These are phyloP conservation scores for Torymus texanus DNA, from an alignment of 2,888 invertebrate genomes.

Conservation along the genomic window DNA sequence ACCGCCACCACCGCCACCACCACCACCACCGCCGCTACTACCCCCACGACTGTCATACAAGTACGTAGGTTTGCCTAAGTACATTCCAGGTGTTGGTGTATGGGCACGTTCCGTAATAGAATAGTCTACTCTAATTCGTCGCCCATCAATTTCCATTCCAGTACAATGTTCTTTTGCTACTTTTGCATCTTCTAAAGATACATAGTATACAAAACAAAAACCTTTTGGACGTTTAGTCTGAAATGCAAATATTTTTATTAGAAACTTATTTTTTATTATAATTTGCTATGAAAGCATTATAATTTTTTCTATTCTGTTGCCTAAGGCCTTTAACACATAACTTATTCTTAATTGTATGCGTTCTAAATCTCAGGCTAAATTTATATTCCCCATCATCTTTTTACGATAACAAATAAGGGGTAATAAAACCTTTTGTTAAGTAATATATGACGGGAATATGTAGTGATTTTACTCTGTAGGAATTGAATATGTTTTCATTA, in stretches of 20 bases:
- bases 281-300: constrained; percentile 40
- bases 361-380: constrained; percentile 71
- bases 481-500: no score
- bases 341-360: constrained; percentile 64
- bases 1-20: constrained; percentile 72
- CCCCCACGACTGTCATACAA: constrained; percentile 71
- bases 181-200: constrained; percentile 90
- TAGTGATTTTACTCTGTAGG: no score
- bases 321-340: constrained; percentile 72
- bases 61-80: constrained; percentile 93
- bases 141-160: constrained; percentile 95
- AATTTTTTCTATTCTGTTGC: constrained; percentile 62
- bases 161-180: constrained; percentile 95
- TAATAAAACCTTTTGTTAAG: no score
- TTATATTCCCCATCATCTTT: constrained; percentile 61
- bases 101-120: constrained; percentile 97
- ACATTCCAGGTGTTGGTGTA: constrained; percentile 97
- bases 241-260: constrained; percentile 12
- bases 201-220: constrained; percentile 97
- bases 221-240: constrained; percentile 95
- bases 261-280: constrained; percentile 56
- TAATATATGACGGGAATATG: no score
- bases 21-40: constrained; percentile 73
- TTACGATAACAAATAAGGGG: no score
- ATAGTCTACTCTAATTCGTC: constrained; percentile 95